A percentile compares a stretch with the other conserved stretches of the same genome.
Evolutionary conservation across 2,113 vertebrate species (phyloP).

Genomic region (Ascaphus truei): DNA sequence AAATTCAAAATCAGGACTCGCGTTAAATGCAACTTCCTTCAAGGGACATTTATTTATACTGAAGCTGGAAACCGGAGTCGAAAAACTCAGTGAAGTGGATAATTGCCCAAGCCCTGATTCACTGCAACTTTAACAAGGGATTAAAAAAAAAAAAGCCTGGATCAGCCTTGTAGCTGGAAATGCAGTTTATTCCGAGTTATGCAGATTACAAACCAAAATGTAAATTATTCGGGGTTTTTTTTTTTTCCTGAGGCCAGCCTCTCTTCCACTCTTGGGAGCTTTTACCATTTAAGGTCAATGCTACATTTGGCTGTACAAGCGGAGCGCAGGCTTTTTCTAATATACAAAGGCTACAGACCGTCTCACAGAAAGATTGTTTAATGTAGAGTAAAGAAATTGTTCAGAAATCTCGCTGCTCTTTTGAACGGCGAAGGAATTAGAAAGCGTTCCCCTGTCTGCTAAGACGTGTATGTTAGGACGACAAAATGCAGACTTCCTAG

Average conservation of each 20-base stretch:
- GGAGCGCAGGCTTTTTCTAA: conserved; percentile 54
- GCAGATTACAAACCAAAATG: conserved; percentile 78
- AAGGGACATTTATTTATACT: too few relatives aligned
- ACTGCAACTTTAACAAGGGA: conserved; percentile 78
- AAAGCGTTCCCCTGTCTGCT: neutral
- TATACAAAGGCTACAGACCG: conserved; percentile 39
- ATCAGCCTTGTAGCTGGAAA: conserved; percentile 53
- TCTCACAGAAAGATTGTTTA: conserved; percentile 49
- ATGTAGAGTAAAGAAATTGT: conserved; percentile 50
- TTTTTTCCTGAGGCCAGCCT: conserved; percentile 79
- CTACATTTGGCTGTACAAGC: conserved; percentile 80
- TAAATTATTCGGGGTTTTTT: conserved; percentile 73
- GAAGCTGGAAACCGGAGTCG: too few relatives aligned
- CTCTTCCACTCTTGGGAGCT: conserved; percentile 96
- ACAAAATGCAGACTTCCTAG: too few relatives aligned
- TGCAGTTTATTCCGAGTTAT: conserved; percentile 68
- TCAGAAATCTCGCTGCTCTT: conserved; percentile 42
- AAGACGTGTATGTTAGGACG: too few relatives aligned
- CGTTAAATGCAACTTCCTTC: too few relatives aligned
- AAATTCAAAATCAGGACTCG: too few relatives aligned
- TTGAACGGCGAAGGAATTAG: neutral
- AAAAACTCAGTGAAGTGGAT: too few relatives aligned
- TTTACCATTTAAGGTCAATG: conserved; percentile 99
- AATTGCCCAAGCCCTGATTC: conserved; percentile 32
- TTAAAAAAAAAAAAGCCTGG: conserved; percentile 38